A percentile compares a stretch with the other conserved stretches of the same genome.
Evolutionary conservation across 2,113 vertebrate genomes (phyloP).

Genomic region (Microcebus jonahi): DNA sequence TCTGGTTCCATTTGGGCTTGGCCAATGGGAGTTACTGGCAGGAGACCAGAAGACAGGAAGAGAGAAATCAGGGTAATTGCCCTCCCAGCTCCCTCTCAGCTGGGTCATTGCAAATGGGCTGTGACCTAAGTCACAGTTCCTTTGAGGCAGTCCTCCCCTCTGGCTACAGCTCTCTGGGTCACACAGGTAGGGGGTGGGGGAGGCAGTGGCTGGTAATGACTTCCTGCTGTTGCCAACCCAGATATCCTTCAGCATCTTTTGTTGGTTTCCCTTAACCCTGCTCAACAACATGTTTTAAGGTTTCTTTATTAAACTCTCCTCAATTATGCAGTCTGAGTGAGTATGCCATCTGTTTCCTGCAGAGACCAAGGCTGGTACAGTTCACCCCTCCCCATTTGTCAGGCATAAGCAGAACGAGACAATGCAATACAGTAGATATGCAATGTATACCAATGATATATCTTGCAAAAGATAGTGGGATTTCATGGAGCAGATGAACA

Average conservation of each 20-base stretch:
- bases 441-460: background rate
- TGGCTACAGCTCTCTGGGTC: background rate
- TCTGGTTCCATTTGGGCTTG: slow-evolving; percentile 1
- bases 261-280: background rate
- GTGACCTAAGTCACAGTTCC: background rate
- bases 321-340: background rate
- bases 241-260: background rate
- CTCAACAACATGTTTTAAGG: background rate
- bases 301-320: background rate
- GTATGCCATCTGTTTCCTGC: background rate
- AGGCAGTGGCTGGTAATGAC: background rate
- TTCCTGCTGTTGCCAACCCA: slow-evolving; percentile 45
- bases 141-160: background rate
- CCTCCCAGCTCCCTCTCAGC: background rate
- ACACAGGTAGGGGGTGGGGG: background rate
- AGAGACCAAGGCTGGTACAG: background rate
- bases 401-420: background rate
- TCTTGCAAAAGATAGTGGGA: background rate
- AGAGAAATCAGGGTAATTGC: background rate
- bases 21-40: background rate
- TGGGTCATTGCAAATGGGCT: background rate
- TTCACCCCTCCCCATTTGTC: background rate
- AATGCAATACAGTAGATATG: background rate
- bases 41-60: background rate
- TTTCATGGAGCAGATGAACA: background rate